Evolutionary conservation across 2,888 invertebrate genomes (phyloP).

Genomic region (Muscina levida): DNA sequence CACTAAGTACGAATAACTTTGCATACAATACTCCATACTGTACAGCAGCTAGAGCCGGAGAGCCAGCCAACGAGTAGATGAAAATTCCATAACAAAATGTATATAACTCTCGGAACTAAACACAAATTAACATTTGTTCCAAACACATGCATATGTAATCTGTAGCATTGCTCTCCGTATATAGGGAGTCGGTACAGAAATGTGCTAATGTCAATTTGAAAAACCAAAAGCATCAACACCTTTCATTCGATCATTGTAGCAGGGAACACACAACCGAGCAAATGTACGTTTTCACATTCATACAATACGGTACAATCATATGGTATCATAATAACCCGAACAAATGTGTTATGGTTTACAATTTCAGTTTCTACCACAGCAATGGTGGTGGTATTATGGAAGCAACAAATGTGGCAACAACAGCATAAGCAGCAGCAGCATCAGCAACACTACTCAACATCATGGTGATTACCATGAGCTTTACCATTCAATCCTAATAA

Average conservation of each 20-base stretch:
- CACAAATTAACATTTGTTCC: constrained; percentile 9
- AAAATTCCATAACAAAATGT: constrained; percentile 53
- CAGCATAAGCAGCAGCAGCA: constrained; percentile 25
- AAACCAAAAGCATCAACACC: constrained; percentile 63
- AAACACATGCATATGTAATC: not conserved
- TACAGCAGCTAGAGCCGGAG: too few species aligned
- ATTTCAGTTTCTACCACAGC: constrained; percentile 43
- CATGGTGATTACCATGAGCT: constrained; percentile 8
- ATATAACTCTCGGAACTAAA: not conserved
- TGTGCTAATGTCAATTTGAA: constrained; percentile 53
- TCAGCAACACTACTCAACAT: too few species aligned
- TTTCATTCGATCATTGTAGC: constrained; percentile 23
- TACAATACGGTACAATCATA: not conserved
- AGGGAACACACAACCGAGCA: not conserved
- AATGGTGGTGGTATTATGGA: too few species aligned
- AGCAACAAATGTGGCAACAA: too few species aligned
- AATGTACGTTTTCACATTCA: not conserved
- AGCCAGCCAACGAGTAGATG: constrained; percentile 4
- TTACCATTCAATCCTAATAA: not conserved
- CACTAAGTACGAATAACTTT: constrained; percentile 55
- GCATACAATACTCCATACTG: constrained; percentile 33
- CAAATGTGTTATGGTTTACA: constrained; percentile 51
- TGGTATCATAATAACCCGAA: not conserved
- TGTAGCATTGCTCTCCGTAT: not conserved
- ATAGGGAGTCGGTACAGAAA: constrained; percentile 10